Conservation (phyloP, 2,797 vertebrate genomes). For the Ataeniobius toweri region DNA sequence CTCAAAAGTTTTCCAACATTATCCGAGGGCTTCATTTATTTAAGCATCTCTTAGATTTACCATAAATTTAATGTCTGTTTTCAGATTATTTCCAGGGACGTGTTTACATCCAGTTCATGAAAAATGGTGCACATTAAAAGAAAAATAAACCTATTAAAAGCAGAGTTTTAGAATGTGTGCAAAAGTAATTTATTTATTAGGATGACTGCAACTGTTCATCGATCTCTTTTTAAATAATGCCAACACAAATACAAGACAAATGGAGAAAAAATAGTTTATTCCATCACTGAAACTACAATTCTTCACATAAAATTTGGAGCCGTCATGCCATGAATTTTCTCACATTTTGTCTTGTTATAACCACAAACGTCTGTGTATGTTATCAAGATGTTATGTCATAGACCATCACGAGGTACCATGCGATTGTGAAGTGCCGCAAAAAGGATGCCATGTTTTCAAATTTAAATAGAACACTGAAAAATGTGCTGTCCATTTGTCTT, state of each 20-base stretch:
- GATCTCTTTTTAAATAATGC: not conserved
- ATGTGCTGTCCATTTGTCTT: too few relatives aligned
- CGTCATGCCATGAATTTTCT: too few relatives aligned
- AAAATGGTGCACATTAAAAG: not conserved
- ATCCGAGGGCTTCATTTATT: not conserved
- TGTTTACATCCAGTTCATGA: not conserved
- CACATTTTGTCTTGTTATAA: too few relatives aligned
- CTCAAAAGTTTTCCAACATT: not conserved
- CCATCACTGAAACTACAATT: not conserved
- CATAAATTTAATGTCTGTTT: not conserved
- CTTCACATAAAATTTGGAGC: not conserved
- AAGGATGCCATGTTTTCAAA: too few relatives aligned
- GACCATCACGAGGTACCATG: too few relatives aligned
- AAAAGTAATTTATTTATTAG: not conserved
- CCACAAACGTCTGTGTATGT: too few relatives aligned
- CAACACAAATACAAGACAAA: not conserved
- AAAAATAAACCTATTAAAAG: not conserved
- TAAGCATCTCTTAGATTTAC: not conserved
- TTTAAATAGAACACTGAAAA: too few relatives aligned
- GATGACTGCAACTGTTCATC: not conserved
- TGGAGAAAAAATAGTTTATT: not conserved
- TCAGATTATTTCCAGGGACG: not conserved
- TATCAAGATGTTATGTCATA: too few relatives aligned
- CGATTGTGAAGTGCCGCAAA: too few relatives aligned
- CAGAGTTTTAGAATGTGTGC: not conserved